A percentile compares a stretch with the other conserved stretches of the same genome.
phyloP scores from a whole-genome alignment of 2,888 invertebrate species.

The Unio delphinus region DNA sequence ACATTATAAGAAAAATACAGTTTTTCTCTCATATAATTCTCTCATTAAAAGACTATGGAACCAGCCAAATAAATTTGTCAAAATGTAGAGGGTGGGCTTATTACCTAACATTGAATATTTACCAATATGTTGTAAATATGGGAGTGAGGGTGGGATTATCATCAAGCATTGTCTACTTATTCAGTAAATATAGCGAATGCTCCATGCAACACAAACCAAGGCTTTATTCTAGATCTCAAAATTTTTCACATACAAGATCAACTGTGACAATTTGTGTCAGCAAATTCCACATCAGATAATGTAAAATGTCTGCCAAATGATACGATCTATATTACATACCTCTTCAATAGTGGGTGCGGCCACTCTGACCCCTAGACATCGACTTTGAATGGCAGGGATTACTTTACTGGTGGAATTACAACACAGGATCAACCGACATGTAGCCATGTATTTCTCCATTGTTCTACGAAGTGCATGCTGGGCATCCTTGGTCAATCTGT shows the following conservation, averaged over 20 bases:
- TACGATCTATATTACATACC: slow-evolving; percentile 73
- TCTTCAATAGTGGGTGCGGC: slow-evolving; percentile 88
- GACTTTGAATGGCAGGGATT: slow-evolving; percentile 95
- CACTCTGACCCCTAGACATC: slow-evolving; percentile 93
- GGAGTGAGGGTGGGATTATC: no score
- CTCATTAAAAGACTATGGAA: no score
- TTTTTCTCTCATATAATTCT: no score
- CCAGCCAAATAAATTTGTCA: no score
- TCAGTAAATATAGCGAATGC: no score
- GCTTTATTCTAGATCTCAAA: no score
- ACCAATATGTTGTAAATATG: no score
- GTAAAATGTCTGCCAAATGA: neutral
- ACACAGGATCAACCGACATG: slow-evolving; percentile 93
- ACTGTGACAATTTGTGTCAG: neutral
- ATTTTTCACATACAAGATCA: no score
- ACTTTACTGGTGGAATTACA: slow-evolving; percentile 93
- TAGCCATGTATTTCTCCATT: slow-evolving; percentile 98
- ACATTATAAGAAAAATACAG: neutral
- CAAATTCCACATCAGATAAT: neutral
- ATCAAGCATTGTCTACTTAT: no score
- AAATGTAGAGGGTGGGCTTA: no score
- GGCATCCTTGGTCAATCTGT: slow-evolving; percentile 95
- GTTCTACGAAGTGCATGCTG: slow-evolving; percentile 98
- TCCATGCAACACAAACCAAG: neutral
- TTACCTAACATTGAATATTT: no score